These are phyloP conservation scores for Lysandra bellargus DNA, from an alignment of 2,888 invertebrate species.

Conservation along the genomic window DNA sequence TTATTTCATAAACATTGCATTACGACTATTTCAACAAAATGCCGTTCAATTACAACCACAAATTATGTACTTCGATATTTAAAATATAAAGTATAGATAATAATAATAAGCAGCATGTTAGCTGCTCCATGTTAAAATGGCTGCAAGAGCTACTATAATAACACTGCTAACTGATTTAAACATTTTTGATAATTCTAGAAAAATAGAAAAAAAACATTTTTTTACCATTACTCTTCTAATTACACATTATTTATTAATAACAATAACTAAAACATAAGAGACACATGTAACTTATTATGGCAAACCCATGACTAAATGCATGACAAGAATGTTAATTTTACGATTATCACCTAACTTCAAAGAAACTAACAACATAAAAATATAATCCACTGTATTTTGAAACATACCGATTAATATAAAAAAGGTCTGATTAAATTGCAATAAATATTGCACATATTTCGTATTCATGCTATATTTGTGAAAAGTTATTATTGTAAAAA, in stretches of 20 bases:
- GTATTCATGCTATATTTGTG: neutral
- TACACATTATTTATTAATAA: neutral
- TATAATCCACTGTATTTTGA: neutral
- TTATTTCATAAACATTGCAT: slow-evolving; percentile 15
- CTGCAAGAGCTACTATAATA: neutral
- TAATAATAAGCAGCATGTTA: neutral
- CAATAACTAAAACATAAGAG: neutral
- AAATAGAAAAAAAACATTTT: neutral
- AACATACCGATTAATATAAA: neutral
- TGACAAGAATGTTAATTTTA: slow-evolving; percentile 3
- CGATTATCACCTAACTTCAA: neutral
- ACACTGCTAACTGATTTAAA: neutral
- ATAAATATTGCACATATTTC: neutral
- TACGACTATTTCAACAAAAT: slow-evolving; percentile 25
- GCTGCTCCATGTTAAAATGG: neutral
- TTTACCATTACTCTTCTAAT: neutral
- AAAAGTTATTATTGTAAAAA: neutral
- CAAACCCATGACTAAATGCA: slow-evolving; percentile 11
- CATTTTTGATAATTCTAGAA: neutral
- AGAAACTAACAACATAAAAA: neutral
- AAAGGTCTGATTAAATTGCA: neutral
- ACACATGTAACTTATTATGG: neutral
- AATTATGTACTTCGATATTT: neutral
- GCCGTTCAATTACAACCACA: slow-evolving; percentile 1
- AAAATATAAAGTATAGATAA: neutral